phyloP scores from a whole-genome alignment of 2,888 invertebrate species.

The Lochmaea crataegi region DNA sequence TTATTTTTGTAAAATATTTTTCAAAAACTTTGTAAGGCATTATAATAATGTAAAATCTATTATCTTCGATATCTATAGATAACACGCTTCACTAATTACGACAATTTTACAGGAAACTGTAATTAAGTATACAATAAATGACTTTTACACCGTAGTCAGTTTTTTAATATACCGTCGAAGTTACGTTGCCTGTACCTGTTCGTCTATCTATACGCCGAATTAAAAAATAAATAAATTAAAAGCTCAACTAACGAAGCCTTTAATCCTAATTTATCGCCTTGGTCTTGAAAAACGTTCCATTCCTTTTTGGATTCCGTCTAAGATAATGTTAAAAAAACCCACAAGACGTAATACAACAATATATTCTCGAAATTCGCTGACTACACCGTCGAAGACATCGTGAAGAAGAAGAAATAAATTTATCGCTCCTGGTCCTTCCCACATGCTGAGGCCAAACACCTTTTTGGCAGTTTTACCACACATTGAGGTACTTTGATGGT shows the following conservation, averaged over 20 bases:
- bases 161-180: no score
- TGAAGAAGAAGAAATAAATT: not conserved
- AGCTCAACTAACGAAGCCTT: not conserved
- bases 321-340: not conserved
- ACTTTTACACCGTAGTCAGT: no score
- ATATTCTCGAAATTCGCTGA: slow-evolving; percentile 6
- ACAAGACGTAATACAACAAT: not conserved
- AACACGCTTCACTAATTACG: no score
- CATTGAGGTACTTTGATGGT: not conserved
- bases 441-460: slow-evolving; percentile 7
- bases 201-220: not conserved
- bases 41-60: no score
- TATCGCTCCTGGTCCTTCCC: slow-evolving; percentile 1
- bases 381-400: slow-evolving; percentile 1
- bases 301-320: not conserved
- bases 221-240: not conserved
- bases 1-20: no score
- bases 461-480: slow-evolving; percentile 4
- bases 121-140: no score
- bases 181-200: no score
- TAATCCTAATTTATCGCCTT: not conserved
- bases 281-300: not conserved
- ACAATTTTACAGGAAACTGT: no score
- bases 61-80: no score
- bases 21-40: no score